Evolutionary conservation across 2,888 invertebrate genomes (phyloP), one percentile per base, ranked within the genome.

Genomic region (Hoplodrina ambigua): DNA sequence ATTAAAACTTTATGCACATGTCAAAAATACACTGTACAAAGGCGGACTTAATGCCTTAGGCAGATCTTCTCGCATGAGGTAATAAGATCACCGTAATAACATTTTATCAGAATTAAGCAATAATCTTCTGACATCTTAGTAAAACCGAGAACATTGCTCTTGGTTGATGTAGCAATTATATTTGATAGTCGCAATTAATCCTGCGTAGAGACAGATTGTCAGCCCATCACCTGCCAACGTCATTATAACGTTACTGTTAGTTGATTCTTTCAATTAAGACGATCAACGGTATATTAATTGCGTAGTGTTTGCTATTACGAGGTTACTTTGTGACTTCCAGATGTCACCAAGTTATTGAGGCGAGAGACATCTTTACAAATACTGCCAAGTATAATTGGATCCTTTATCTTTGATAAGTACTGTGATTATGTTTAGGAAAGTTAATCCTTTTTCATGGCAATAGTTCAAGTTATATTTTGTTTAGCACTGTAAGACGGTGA

Each of bases 121-220:
- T 19, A 49, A 3, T 1, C 13, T 50, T 37, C 19, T 30, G 46
- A 58, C n/a, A 25, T 54, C 41, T 49, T 54, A 58, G 10, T 50
- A 25, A 69, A n/a, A 19, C 46, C 20, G 41, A 57, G 37, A 13
- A 41, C 13, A 49, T 44, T 2, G n/a, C 8, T 57, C 55, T 2
- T 13, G 41, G 4, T 66, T 71, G 49, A 61, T 52, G 55, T 49
- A 70, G 55, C 65, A 46, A 78, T 78, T 66, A 71, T 41, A 17
- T 41, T 69, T 64, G 59, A 75, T 63, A 63, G 67, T 58, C 20
- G 49, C 68, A 53, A 71, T 83, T 71, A 83, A 72, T 58, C 17
- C 19, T 52, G 37, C 11, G 49, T 50, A 52, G 54, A 68, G 70
- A 70, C 71, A 68, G 41, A 81, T 69, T 75, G 63, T 44, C 25